Conservation (phyloP, 2,797 vertebrate species). For the Distichodus sexfasciatus region DNA sequence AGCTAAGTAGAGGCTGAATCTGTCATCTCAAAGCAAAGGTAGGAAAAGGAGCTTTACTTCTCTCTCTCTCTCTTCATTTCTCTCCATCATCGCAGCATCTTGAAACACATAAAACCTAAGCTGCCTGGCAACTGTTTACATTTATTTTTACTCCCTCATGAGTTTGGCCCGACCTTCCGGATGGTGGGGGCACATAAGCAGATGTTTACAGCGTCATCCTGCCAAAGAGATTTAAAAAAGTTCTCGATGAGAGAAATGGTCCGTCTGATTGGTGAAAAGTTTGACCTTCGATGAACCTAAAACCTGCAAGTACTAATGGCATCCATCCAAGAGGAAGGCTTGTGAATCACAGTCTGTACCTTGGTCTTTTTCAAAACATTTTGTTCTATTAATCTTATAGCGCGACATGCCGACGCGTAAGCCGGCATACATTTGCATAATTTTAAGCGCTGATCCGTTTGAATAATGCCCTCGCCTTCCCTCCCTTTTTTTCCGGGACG, state of each 20-base stretch:
- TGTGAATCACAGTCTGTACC: constrained; percentile 34
- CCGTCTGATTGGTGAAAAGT: constrained; percentile 5
- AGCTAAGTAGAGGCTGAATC: background rate
- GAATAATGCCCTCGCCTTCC: constrained; percentile 59
- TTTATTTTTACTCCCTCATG: too few species aligned
- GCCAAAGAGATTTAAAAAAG: background rate
- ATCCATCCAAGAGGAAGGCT: background rate
- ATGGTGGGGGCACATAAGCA: constrained; percentile 51
- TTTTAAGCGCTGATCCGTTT: constrained; percentile 56
- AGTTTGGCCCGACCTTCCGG: constrained; percentile 56
- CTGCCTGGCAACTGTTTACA: constrained; percentile 84
- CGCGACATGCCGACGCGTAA: constrained; percentile 46
- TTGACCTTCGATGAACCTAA: constrained; percentile 16
- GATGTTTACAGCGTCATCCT: constrained; percentile 49
- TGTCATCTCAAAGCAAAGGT: constrained; percentile 59
- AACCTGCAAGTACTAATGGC: constrained; percentile 21
- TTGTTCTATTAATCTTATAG: constrained; percentile 55
- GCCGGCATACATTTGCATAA: constrained; percentile 62
- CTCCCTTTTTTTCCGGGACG: constrained; percentile 50
- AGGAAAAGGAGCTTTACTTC: constrained; percentile 64
- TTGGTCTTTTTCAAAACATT: background rate
- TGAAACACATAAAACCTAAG: constrained; percentile 44
- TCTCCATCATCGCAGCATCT: constrained; percentile 51
- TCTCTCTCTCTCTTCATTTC: constrained; percentile 34
- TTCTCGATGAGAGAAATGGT: constrained; percentile 2